These are phyloP conservation scores for Alosa alosa DNA, from an alignment of 2,113 vertebrate species.

Conservation along the genomic window DNA sequence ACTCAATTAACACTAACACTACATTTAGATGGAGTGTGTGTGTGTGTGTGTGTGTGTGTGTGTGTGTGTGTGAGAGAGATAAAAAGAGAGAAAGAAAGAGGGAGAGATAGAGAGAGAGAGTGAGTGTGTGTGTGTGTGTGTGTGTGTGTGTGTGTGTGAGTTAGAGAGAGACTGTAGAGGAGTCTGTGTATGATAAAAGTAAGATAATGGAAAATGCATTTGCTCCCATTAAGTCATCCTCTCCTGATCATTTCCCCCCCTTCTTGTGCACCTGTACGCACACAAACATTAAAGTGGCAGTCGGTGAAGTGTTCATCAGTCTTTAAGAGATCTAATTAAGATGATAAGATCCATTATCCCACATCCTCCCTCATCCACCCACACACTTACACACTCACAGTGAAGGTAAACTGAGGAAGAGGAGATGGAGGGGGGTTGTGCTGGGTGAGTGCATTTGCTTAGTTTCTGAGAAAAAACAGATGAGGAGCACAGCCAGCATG, in stretches of 20 bases:
- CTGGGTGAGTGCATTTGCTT: not conserved
- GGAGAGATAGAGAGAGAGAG: not conserved
- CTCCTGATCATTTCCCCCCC: slow-evolving; percentile 29
- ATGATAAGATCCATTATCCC: slow-evolving; percentile 43
- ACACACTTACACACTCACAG: not conserved
- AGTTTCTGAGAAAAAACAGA: not conserved
- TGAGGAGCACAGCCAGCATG: not conserved
- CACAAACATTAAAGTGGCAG: slow-evolving; percentile 13
- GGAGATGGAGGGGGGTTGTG: not conserved
- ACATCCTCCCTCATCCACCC: not conserved
- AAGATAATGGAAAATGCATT: slow-evolving; percentile 46
- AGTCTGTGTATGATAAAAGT: slow-evolving; percentile 25
- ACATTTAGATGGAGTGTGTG: slow-evolving; percentile 5
- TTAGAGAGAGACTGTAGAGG: not conserved
- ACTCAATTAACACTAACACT: slow-evolving; percentile 44
- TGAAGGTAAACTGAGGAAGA: not conserved
- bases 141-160: not conserved
- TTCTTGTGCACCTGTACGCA: slow-evolving; percentile 1
- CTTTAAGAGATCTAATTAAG: slow-evolving; percentile 52
- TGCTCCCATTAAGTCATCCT: slow-evolving; percentile 44
- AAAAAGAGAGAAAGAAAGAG: not conserved
- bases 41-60: not conserved
- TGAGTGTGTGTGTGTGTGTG: not conserved
- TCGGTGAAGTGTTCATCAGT: slow-evolving; percentile 48
- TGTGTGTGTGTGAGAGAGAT: not conserved